Base-by-base conservation (phyloP, 2,797 vertebrate species). In the Austrolebias charrua region DNA sequence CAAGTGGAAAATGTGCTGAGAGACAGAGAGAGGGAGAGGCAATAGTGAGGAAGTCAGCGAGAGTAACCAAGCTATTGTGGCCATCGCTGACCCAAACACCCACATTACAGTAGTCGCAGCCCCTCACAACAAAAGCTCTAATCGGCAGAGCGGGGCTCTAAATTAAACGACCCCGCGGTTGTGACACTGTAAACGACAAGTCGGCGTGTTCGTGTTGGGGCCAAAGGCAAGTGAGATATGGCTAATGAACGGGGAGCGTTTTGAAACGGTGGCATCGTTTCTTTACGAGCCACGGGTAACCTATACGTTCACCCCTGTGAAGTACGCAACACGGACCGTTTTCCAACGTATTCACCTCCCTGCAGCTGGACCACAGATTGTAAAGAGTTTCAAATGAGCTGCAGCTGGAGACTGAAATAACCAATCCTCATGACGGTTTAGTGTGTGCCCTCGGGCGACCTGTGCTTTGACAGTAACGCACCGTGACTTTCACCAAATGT, bases 1-100 rank as follows among this genome's bases (percentile, higher is more conserved):
- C 80, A 77, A 87, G 88, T 90, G 87, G 86, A 92, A 92, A 92
- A 91, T 88, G 86, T 88, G 88, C 90, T 91, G 89, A 91, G 86
- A 87, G 77, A 71, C 80, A 51, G 75, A 60, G 81, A 51, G 70
- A 65, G 81, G 51, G 75, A 61, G 81, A 53, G 70, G 76, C 77
- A 84, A 87, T 86, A 80, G 88, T 46, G 78, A 58, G 83, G 80
- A 84, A 84, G 87, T 88, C 83, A 81, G 84, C 79, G 77, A 84
- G 83, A 89, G 89, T 88, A 86, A 84, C 90, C 60, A 60, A 80
- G 81, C 86, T 66, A 80, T 89, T 88, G 90, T 90, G 84, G 70
- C 79, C 66, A 33, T 59, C 69, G 79, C 85, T 88, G 86, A 87
- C 87, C 88, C 81, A 86, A 86, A 89, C 84, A 85, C 80, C 77